A percentile compares a stretch with the other conserved stretches of the same genome.
Conservation (phyloP, 30 jellyfish, hydroid and myxozoan species). For the Pseudorhiza aurosa region DNA sequence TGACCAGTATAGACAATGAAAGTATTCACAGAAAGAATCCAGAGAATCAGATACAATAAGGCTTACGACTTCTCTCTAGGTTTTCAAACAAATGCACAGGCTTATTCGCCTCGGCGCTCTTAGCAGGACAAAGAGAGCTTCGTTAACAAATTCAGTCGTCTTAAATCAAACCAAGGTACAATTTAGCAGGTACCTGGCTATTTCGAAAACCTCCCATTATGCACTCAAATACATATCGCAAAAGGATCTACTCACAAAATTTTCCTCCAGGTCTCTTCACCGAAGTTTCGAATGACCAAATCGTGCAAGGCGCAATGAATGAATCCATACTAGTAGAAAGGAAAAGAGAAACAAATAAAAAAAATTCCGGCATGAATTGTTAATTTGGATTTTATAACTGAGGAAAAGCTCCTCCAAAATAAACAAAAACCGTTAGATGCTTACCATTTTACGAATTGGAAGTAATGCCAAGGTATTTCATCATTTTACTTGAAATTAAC, state of each 20-base stretch:
- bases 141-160: not conserved
- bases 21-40: too few species aligned
- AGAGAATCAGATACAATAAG: not conserved
- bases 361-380: not conserved
- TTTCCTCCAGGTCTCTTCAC: slow-evolving; percentile 77
- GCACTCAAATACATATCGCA: not conserved
- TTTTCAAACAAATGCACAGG: not conserved
- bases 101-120: not conserved
- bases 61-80: not conserved
- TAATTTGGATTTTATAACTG: not conserved
- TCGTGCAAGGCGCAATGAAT: slow-evolving; percentile 80
- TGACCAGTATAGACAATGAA: too few species aligned
- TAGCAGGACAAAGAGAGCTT: not conserved
- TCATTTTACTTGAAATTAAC: not conserved
- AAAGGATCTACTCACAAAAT: slow-evolving; percentile 57
- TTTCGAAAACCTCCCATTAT: not conserved
- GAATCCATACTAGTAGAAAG: slow-evolving; percentile 70
- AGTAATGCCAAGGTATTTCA: not conserved
- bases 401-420: not conserved
- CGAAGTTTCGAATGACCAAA: slow-evolving; percentile 60
- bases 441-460: slow-evolving; percentile 14
- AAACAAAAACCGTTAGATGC: not conserved
- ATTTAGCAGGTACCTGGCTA: not conserved
- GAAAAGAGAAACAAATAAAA: slow-evolving; percentile 1
- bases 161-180: not conserved